Conservation (phyloP, 2,888 invertebrate genomes). For the Ganaspis brasiliensis region DNA sequence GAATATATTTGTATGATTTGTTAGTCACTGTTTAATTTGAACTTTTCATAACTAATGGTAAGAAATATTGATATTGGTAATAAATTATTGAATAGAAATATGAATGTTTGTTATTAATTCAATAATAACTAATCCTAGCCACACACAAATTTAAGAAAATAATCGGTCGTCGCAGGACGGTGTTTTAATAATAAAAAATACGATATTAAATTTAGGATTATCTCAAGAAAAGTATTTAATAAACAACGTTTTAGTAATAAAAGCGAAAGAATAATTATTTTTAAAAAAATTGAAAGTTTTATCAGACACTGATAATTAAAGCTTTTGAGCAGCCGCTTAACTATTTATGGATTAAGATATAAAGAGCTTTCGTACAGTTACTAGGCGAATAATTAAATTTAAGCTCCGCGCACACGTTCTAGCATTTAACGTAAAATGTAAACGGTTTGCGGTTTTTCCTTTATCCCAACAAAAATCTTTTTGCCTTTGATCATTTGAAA, state of each 20-base stretch:
- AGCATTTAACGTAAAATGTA: slow-evolving; percentile 14
- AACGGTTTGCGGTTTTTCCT: slow-evolving; percentile 1
- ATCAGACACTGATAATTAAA: slow-evolving; percentile 62
- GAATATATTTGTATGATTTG: too few species aligned
- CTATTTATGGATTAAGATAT: slow-evolving; percentile 59
- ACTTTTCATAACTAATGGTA: too few species aligned
- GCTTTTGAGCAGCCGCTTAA: slow-evolving; percentile 60
- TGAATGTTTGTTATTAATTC: too few species aligned
- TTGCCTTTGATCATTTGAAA: background rate
- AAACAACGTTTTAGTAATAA: background rate
- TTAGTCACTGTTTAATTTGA: too few species aligned
- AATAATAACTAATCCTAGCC: too few species aligned
- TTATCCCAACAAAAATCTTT: slow-evolving; percentile 16
- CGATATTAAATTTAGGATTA: too few species aligned
- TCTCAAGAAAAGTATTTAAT: too few species aligned
- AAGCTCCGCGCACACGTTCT: slow-evolving; percentile 53
- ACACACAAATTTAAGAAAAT: too few species aligned
- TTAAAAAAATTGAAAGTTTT: slow-evolving; percentile 15
- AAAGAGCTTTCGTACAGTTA: slow-evolving; percentile 65
- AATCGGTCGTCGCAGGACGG: too few species aligned
- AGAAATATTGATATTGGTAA: too few species aligned
- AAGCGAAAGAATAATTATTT: slow-evolving; percentile 37
- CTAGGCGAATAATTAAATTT: slow-evolving; percentile 64
- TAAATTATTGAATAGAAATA: too few species aligned
- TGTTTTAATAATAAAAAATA: too few species aligned